Base-by-base conservation (phyloP, 1,140 invertebrate genomes). In the Drosophila parabipectinata region DNA sequence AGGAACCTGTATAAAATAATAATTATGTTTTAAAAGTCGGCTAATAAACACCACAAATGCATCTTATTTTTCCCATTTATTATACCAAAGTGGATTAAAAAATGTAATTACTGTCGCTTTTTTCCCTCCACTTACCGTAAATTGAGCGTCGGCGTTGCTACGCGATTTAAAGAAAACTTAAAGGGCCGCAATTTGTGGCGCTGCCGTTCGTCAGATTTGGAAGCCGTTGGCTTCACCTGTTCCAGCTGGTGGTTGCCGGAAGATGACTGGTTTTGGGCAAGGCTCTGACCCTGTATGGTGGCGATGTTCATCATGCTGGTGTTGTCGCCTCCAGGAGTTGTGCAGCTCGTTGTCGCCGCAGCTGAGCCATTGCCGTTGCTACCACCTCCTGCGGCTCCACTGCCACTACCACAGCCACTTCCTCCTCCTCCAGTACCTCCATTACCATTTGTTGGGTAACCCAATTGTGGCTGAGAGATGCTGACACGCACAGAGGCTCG, bases 171-270 rank as follows among this genome's bases (percentile, higher is more conserved):
- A 24, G 94, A 94, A 54, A 96, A 91, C 79, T 95, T 95, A 52
- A 96, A 92, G 5, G 95, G 94, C 66, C 94, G 93, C 21, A 95
- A 84, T 67, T 94, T 94, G 51, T 94, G 94, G 73, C 95, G 94
- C 93, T 92, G 67, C 93, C 53, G 72, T 34, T 64, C 47, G 18
- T 39, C 53, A 30, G 52, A 26, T 7, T 55, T 32, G 93, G 93
- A 60, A 90, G 95, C 95, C 24, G 95, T 48, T 15, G 64, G 37
- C 54, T 39, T 79, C 39, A 51, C 51, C 55, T 76, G 72, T 45
- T 69, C 56, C 57, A 71, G 52, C 44, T 74, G 73, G 28, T 77
- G 62, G 61, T 77, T 72, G 59, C 66, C 54, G 41, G 51, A 60
- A 37, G 24, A 26, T 21, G 52, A 15, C 39, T 67, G 64, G 34